phyloP scores from a whole-genome alignment of 2,113 vertebrate species.

The Pterophyllum scalare region DNA sequence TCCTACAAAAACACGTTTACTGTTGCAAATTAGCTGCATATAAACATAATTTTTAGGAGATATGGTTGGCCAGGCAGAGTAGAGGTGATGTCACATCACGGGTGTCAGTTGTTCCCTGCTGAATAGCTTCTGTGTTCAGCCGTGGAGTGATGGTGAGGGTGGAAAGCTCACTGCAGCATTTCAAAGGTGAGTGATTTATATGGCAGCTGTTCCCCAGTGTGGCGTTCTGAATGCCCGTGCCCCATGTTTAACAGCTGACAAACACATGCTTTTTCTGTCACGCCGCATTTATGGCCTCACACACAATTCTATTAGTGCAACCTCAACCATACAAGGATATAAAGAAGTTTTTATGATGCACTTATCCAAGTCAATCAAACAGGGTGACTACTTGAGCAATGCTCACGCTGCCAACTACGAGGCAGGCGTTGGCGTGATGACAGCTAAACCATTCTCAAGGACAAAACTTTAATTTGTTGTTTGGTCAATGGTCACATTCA shows the following conservation, averaged over 20 bases:
- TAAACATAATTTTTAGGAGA: not conserved
- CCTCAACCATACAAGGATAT: constrained; percentile 61
- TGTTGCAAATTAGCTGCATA: not conserved
- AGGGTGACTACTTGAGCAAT: constrained; percentile 13
- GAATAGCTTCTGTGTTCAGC: constrained; percentile 42
- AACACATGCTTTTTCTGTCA: constrained; percentile 77
- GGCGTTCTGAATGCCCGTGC: constrained; percentile 52
- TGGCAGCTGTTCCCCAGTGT: constrained; percentile 73
- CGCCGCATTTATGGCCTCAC: constrained; percentile 65
- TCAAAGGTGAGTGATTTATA: constrained; percentile 80
- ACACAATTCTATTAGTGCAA: constrained; percentile 75
- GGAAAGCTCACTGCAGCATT: constrained; percentile 59
- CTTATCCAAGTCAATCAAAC: constrained; percentile 66
- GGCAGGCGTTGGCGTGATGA: not conserved
- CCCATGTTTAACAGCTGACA: constrained; percentile 75
- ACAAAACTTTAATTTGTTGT: constrained; percentile 29
- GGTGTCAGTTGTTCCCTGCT: constrained; percentile 42
- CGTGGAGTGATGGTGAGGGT: constrained; percentile 29
- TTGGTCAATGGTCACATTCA: constrained; percentile 23
- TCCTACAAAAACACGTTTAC: not conserved
- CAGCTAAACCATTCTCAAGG: constrained; percentile 37
- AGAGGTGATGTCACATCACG: constrained; percentile 6
- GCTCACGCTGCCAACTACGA: not conserved
- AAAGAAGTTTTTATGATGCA: constrained; percentile 64
- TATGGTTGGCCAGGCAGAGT: not conserved